Percentiles rank a stretch among this genome's conserved stretches.
Conservation (phyloP, 2,797 vertebrate species). For the Anableps anableps region DNA sequence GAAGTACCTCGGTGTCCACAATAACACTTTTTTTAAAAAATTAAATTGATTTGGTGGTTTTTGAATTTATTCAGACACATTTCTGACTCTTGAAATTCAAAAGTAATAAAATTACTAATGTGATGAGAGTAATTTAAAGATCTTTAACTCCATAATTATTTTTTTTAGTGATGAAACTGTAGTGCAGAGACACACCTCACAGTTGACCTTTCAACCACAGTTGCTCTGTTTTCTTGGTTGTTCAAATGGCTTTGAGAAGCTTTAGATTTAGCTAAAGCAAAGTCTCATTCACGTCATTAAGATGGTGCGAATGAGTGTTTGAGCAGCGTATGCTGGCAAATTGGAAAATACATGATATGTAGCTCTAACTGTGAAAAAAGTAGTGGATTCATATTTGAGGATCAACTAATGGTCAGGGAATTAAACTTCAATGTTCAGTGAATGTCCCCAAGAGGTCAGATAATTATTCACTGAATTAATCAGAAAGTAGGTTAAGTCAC, state of each 20-base stretch:
- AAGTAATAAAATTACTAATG: neutral
- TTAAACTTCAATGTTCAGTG: neutral
- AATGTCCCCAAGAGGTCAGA: neutral
- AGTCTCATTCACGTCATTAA: neutral
- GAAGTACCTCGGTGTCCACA: conserved; percentile 21
- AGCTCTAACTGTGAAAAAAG: neutral
- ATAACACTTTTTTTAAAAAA: conserved; percentile 5
- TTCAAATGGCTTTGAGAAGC: neutral
- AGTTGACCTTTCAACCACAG: neutral
- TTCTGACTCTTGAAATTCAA: conserved; percentile 2
- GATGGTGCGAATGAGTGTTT: no score
- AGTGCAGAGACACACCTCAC: neutral
- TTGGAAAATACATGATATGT: neutral
- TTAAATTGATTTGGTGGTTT: conserved; percentile 5
- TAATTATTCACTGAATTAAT: neutral
- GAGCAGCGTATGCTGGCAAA: neutral
- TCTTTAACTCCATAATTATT: neutral
- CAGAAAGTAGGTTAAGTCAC: neutral
- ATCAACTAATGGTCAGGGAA: neutral
- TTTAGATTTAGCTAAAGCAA: neutral
- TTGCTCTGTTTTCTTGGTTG: neutral
- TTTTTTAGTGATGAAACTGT: neutral
- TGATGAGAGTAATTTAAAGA: neutral
- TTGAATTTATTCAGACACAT: neutral
- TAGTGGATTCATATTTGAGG: neutral